Conservation (phyloP, 2,888 invertebrate genomes). For the Pseudeuparius sepicola region DNA sequence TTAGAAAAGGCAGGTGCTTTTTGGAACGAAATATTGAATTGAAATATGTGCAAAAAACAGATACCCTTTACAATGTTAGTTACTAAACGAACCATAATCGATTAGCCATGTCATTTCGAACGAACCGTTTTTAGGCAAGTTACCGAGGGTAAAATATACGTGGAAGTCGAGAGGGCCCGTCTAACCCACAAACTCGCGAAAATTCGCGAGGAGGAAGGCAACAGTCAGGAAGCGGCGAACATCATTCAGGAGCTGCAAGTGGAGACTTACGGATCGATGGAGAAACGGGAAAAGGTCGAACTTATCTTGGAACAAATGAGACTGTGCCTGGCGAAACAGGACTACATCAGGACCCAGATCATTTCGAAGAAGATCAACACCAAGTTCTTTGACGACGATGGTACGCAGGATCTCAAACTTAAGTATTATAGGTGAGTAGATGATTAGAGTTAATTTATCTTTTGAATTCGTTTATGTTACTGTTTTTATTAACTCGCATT, state of each 20-base stretch:
- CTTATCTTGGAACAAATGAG: conserved; percentile 98
- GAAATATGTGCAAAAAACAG: too few relatives aligned
- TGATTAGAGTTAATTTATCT: conserved; percentile 1
- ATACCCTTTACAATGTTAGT: too few relatives aligned
- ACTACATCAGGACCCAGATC: conserved; percentile 94
- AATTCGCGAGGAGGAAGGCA: conserved; percentile 73
- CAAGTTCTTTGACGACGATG: conserved; percentile 89
- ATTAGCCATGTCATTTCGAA: too few relatives aligned
- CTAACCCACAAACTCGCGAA: conserved; percentile 84
- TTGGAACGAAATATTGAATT: too few relatives aligned
- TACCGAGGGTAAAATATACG: conserved; percentile 99
- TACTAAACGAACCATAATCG: too few relatives aligned
- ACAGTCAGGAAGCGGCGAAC: conserved; percentile 81
- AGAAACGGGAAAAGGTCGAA: conserved; percentile 92
- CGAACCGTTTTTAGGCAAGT: conserved; percentile 47
- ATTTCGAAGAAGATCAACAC: conserved; percentile 98
- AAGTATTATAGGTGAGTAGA: conserved; percentile 42
- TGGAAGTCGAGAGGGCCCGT: conserved; percentile 97
- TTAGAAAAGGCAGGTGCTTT: too few relatives aligned
- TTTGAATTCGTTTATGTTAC: too few relatives aligned
- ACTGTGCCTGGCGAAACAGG: conserved; percentile 87
- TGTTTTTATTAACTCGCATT: too few relatives aligned
- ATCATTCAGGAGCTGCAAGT: conserved; percentile 93
- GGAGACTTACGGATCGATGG: conserved; percentile 99
- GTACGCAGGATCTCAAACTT: conserved; percentile 53